These are phyloP conservation scores for Sminthurinus aureus DNA, from an alignment of 2,888 invertebrate genomes.

Conservation along the genomic window DNA sequence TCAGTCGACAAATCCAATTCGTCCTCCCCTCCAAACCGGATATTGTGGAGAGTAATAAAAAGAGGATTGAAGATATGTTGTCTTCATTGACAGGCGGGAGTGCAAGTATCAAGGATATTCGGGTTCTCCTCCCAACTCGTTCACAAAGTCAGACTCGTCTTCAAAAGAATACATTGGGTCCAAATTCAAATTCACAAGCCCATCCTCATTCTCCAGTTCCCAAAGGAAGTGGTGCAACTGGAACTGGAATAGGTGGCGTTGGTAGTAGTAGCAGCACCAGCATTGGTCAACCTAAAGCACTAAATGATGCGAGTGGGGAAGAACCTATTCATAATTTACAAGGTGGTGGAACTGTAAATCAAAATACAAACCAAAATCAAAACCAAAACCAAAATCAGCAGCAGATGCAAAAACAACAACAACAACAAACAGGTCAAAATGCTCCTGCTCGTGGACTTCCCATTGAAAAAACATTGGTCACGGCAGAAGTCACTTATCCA, in stretches of 20 bases:
- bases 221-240: conserved; percentile 18
- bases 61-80: conserved; percentile 77
- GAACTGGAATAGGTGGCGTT: too few relatives aligned
- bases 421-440: conserved; percentile 7
- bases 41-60: conserved; percentile 76
- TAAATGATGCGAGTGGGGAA: neutral
- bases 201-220: neutral
- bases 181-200: neutral
- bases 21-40: conserved; percentile 70
- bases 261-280: too few relatives aligned
- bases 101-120: conserved; percentile 64
- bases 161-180: neutral
- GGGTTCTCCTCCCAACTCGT: conserved; percentile 35
- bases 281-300: conserved; percentile 23
- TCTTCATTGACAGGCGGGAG: conserved; percentile 81
- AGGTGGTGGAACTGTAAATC: too few relatives aligned
- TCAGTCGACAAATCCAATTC: conserved; percentile 79
- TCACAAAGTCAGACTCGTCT: conserved; percentile 19
- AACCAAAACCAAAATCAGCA: too few relatives aligned
- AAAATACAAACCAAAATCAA: neutral
- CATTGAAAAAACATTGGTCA: conserved; percentile 53
- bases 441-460: conserved; percentile 42
- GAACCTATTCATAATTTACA: too few relatives aligned
- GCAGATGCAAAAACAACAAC: conserved; percentile 9
- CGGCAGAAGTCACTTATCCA: conserved; percentile 56